Conservation (phyloP, 1,140 invertebrate species). For the Sitobion miscanthi region DNA sequence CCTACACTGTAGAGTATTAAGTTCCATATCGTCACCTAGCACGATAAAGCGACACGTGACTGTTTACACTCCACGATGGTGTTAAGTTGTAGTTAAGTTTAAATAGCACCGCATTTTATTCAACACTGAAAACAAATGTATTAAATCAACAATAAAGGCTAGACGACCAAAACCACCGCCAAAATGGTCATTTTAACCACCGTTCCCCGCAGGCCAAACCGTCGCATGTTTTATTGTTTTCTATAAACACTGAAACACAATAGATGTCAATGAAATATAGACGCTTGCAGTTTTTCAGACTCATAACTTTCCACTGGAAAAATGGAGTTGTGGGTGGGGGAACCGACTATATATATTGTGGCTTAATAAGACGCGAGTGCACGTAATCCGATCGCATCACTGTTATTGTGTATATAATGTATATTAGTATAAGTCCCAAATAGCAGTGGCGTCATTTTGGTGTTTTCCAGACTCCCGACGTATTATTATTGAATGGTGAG, state of each 20-base stretch:
- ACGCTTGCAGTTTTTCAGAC: neutral
- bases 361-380: neutral
- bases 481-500: neutral
- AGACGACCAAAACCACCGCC: neutral
- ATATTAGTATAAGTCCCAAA: neutral
- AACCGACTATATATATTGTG: no score
- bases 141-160: neutral
- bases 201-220: no score
- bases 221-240: neutral
- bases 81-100: neutral
- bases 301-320: neutral
- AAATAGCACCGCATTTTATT: neutral
- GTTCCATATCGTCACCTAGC: neutral
- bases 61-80: neutral
- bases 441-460: neutral
- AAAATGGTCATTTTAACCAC: rapidly evolving
- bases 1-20: no score
- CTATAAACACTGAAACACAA: neutral
- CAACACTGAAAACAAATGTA: neutral
- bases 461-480: neutral
- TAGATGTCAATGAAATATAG: neutral
- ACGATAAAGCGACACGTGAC: no score
- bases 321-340: no score
- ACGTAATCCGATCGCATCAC: neutral
- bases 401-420: neutral